A percentile compares a stretch with the other conserved stretches of the same genome.
Conservation (phyloP, 2,113 vertebrate species). For the Mionectes macconnelli region DNA sequence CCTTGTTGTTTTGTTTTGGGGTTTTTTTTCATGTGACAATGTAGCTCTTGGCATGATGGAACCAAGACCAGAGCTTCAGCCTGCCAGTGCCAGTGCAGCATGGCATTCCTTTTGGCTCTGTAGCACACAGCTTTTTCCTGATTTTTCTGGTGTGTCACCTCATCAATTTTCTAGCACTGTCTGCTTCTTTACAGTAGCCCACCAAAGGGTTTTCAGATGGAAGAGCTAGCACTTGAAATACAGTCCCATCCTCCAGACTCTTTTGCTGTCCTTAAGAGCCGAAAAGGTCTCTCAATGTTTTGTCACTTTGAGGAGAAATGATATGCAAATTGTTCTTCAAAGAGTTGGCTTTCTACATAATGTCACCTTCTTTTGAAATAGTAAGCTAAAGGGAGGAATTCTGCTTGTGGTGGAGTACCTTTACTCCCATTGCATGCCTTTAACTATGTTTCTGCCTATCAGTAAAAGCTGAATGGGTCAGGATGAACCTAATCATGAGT, state of each 20-base stretch:
- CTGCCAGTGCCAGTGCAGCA: neutral
- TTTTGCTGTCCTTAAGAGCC: neutral
- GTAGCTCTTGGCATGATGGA: neutral
- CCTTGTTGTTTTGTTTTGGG: neutral
- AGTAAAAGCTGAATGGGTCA: neutral
- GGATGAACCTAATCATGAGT: neutral
- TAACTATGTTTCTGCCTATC: neutral
- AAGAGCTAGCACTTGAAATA: neutral
- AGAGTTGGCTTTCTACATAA: neutral
- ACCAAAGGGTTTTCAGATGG: neutral
- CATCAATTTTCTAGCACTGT: neutral
- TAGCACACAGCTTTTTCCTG: neutral
- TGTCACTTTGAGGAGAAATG: neutral
- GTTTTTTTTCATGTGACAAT: fast-evolving
- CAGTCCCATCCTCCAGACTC: neutral
- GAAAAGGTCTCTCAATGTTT: neutral
- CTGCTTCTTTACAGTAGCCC: neutral
- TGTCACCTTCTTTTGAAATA: neutral
- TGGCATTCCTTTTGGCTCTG: neutral
- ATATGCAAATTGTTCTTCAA: neutral
- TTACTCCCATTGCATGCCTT: neutral
- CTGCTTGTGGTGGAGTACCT: neutral
- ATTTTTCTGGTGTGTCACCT: neutral
- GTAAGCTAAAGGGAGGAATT: neutral
- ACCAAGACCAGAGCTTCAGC: neutral